Evolutionary conservation across 2,113 vertebrate species (phyloP), one percentile per base, ranked within the genome.

Genomic region (Dicrurus megarhynchus): DNA sequence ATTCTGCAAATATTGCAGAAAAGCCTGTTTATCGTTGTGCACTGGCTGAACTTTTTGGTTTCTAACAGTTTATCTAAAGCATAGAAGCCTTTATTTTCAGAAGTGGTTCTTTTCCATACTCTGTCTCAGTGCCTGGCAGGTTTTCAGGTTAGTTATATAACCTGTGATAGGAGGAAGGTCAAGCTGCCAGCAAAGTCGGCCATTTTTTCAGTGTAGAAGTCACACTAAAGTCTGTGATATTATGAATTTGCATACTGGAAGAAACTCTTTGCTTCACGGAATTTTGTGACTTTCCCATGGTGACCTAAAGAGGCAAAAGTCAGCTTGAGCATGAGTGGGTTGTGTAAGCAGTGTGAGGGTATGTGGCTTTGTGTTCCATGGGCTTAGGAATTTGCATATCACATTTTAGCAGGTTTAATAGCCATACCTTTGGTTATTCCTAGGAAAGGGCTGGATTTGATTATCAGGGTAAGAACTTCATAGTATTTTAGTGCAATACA

Each of bases 121-220:
- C 27, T 61, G 56, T 77, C 50, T 78, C 16, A 23, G 37, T 56
- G 88, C 60, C 42, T 96, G 95, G 60, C 87, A 90, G 83, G 76
- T 95, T 96, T 90, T 90, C 89, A 90, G 96, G 95, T 93, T 87
- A 92, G 93, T 97, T 97, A 80, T 68, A 81, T 90, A 97, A 96
- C 64, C 32, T 6, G 1, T 2, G 56, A 61, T 46, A 90, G 80
- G 83, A 90, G 89, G 80, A 93, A 96, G 94, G 95, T 95, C 95
- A 90, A 67, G 79, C 90, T 70, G 39, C 78, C 44, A 16, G 59
- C 26, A 5, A 53, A 76, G 90, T 68, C 20, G 0, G 67, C 75
- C 55, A 28, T 87, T 90, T 94, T 75, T 94, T 76, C 81, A 30
- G 32, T 47, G 56, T 50, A 46, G 41, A 89, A 93, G 84, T 87